phyloP scores from a whole-genome alignment of 2,113 vertebrate genomes.

The Herpailurus yagouaroundi region DNA sequence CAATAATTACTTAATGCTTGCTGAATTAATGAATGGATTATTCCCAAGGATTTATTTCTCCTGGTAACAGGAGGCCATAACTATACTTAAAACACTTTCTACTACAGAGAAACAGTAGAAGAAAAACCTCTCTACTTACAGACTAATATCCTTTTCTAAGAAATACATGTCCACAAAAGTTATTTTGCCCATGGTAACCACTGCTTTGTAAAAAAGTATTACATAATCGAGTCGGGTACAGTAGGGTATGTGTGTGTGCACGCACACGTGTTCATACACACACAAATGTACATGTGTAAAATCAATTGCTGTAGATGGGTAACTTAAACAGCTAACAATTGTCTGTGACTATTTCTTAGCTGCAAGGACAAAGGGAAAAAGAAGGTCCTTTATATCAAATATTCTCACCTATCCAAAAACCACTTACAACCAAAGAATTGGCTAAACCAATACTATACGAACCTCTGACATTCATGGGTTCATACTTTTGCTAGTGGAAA shows the following conservation, averaged over 20 bases:
- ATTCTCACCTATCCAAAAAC: neutral
- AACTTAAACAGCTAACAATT: conserved; percentile 33
- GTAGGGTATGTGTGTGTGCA: neutral
- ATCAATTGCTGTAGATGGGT: neutral
- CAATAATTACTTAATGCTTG: conserved; percentile 16
- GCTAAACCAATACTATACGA: neutral
- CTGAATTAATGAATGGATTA: neutral
- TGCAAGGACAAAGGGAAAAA: neutral
- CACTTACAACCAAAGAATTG: neutral
- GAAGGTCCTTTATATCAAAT: neutral
- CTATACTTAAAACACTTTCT: conserved; percentile 48
- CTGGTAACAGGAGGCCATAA: neutral
- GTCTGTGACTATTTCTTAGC: neutral
- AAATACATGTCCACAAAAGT: conserved; percentile 20
- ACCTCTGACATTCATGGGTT: neutral
- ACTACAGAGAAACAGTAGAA: neutral
- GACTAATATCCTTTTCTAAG: neutral
- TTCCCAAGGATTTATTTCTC: conserved; percentile 23
- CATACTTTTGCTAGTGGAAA: conserved; percentile 15
- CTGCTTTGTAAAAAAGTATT: neutral
- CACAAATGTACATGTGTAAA: neutral
- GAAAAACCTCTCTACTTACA: conserved; percentile 16
- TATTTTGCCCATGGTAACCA: neutral
- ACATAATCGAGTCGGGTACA: neutral
- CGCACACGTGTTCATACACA: no score